Conservation (phyloP, 2,113 vertebrate species). For the Podilymbus podiceps region DNA sequence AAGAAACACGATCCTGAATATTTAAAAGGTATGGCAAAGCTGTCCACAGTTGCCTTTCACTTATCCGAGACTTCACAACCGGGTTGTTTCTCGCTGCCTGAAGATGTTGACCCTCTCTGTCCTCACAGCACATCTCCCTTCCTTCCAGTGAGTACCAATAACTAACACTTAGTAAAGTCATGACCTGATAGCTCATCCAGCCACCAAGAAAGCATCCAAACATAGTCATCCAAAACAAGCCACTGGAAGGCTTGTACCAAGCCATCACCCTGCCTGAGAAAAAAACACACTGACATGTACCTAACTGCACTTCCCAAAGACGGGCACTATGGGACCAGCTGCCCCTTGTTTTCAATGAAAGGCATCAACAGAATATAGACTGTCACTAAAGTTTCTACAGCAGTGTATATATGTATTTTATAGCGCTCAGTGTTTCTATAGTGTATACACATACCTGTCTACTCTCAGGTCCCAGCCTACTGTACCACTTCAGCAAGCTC, state of each 20-base stretch:
- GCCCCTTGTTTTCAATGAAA: not conserved
- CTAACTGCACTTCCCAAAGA: not conserved
- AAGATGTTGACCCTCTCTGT: not conserved
- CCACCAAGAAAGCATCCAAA: not conserved
- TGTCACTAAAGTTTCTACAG: not conserved
- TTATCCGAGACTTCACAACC: not conserved
- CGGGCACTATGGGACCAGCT: not conserved
- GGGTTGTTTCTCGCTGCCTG: not conserved
- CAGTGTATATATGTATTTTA: not conserved
- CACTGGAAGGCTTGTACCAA: not conserved
- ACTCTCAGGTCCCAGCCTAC: not conserved
- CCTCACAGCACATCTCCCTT: not conserved
- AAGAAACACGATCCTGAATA: not conserved
- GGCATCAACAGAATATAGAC: not conserved
- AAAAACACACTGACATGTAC: not conserved
- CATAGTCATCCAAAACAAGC: not conserved
- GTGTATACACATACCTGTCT: not conserved
- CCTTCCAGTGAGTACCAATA: not conserved
- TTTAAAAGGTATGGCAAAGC: not conserved
- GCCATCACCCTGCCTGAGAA: not conserved
- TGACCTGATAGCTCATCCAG: not conserved
- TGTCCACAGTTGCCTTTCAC: not conserved
- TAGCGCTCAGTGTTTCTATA: not conserved
- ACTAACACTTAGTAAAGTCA: not conserved
- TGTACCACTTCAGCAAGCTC: not conserved